Percentiles rank a stretch among this genome's conserved stretches.
Evolutionary conservation across 2,797 vertebrate genomes (phyloP).

Genomic region (Selene dorsalis): DNA sequence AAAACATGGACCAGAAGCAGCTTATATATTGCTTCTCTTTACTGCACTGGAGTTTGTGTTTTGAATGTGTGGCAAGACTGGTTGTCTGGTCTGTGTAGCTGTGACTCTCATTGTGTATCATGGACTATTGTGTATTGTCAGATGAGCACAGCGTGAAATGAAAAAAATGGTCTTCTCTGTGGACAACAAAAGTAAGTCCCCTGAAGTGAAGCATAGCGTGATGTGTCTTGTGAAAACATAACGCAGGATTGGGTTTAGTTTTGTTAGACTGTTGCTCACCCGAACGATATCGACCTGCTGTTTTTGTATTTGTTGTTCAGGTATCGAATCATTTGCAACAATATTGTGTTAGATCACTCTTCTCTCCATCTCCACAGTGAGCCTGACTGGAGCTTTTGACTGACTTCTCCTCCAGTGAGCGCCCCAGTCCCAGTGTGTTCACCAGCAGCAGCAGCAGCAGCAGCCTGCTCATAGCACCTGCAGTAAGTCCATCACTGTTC

Average conservation of each 20-base stretch:
- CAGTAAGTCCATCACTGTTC: slow-evolving; percentile 9
- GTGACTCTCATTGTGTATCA: not conserved
- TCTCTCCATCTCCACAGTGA: slow-evolving; percentile 19
- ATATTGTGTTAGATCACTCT: slow-evolving; percentile 35
- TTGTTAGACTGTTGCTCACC: slow-evolving; percentile 9
- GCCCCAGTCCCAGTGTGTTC: slow-evolving; percentile 20
- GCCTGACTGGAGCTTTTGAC: slow-evolving; percentile 47
- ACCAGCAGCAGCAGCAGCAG: slow-evolving; percentile 13
- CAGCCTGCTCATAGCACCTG: slow-evolving; percentile 23
- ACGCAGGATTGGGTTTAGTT: slow-evolving; percentile 49
- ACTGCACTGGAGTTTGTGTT: not conserved
- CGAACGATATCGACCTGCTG: slow-evolving; percentile 2
- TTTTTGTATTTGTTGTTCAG: slow-evolving; percentile 9
- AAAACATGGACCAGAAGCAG: not conserved
- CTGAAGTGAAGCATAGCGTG: not conserved
- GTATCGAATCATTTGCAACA: slow-evolving; percentile 29
- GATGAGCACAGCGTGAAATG: slow-evolving; percentile 20
- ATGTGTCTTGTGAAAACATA: slow-evolving; percentile 42
- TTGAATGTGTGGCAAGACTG: not conserved
- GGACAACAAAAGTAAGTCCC: slow-evolving; percentile 6
- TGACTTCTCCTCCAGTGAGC: slow-evolving; percentile 24
- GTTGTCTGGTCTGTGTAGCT: not conserved
- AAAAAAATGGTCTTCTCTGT: not conserved
- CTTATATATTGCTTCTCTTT: not conserved
- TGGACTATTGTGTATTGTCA: not conserved